phyloP scores from a whole-genome alignment of 2,888 invertebrate genomes.

The Aspidapion aeneum region DNA sequence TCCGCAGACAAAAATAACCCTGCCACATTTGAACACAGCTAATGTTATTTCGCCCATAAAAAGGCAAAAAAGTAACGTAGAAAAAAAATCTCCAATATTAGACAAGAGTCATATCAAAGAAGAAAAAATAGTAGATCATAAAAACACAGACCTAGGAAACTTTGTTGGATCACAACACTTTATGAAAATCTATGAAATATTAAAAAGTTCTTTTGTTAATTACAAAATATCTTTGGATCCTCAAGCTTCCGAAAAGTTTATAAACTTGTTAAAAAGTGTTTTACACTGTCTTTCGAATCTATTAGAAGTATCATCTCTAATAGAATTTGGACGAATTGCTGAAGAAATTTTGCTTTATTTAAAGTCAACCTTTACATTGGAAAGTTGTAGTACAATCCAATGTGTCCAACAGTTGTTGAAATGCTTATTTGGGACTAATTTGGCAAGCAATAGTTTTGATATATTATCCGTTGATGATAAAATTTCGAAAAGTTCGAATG shows the following conservation, averaged over 20 bases:
- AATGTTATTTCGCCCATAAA: slow-evolving; percentile 50
- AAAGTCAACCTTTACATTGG: slow-evolving; percentile 65
- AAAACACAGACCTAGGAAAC: slow-evolving; percentile 52
- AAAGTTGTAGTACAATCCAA: slow-evolving; percentile 65
- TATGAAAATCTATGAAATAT: slow-evolving; percentile 76
- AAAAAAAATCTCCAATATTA: slow-evolving; percentile 35
- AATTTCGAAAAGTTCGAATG: too few relatives aligned
- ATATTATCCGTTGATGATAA: slow-evolving; percentile 35
- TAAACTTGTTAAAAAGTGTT: slow-evolving; percentile 60
- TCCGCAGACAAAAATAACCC: slow-evolving; percentile 51
- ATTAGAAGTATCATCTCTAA: slow-evolving; percentile 64
- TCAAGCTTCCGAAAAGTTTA: slow-evolving; percentile 71
- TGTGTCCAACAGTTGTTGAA: slow-evolving; percentile 76
- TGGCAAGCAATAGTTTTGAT: slow-evolving; percentile 51
- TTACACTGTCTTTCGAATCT: slow-evolving; percentile 66
- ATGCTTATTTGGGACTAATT: slow-evolving; percentile 74
- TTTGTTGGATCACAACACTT: slow-evolving; percentile 75
- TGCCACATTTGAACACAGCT: slow-evolving; percentile 53
- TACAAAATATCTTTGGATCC: slow-evolving; percentile 82
- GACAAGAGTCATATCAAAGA: slow-evolving; percentile 36
- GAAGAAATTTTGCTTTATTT: slow-evolving; percentile 79
- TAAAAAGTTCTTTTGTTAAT: slow-evolving; percentile 80
- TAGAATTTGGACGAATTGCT: slow-evolving; percentile 68
- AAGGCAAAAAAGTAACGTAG: slow-evolving; percentile 44
- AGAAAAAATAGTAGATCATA: slow-evolving; percentile 38